phyloP scores from a whole-genome alignment of 2,113 vertebrate species.

The Azemiops feae region DNA sequence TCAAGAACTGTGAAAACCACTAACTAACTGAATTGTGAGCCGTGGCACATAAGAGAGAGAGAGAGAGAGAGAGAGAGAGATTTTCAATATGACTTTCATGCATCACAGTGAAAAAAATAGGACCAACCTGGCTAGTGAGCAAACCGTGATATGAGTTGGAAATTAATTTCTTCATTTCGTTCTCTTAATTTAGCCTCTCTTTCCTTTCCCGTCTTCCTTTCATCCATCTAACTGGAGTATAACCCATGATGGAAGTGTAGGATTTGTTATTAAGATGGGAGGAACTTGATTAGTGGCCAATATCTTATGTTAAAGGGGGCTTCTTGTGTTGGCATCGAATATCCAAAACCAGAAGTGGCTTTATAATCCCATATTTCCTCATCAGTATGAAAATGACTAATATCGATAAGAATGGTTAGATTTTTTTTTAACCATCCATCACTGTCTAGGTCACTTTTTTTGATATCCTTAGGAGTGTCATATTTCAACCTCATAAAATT shows the following conservation, averaged over 20 bases:
- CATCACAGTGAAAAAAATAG: background rate
- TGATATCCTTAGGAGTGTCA: background rate
- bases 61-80: background rate
- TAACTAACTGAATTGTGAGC: too few relatives aligned
- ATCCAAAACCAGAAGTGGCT: background rate
- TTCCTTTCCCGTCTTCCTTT: background rate
- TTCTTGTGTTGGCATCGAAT: background rate
- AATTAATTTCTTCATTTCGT: background rate
- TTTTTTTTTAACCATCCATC: background rate
- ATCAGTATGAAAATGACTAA: background rate
- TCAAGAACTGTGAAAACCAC: background rate
- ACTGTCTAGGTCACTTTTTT: background rate
- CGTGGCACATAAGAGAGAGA: background rate
- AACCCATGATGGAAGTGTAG: background rate
- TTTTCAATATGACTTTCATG: background rate
- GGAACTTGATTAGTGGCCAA: background rate
- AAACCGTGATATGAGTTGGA: background rate
- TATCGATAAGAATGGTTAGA: background rate
- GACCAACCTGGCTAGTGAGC: background rate
- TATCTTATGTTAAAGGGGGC: background rate
- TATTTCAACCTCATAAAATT: slow-evolving; percentile 41
- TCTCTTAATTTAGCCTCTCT: background rate
- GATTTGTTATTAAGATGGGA: background rate
- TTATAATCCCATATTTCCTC: background rate
- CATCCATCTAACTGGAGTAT: background rate